These are phyloP conservation scores for Aspidiotus destructor DNA, from an alignment of 2,888 invertebrate genomes.

Conservation along the genomic window DNA sequence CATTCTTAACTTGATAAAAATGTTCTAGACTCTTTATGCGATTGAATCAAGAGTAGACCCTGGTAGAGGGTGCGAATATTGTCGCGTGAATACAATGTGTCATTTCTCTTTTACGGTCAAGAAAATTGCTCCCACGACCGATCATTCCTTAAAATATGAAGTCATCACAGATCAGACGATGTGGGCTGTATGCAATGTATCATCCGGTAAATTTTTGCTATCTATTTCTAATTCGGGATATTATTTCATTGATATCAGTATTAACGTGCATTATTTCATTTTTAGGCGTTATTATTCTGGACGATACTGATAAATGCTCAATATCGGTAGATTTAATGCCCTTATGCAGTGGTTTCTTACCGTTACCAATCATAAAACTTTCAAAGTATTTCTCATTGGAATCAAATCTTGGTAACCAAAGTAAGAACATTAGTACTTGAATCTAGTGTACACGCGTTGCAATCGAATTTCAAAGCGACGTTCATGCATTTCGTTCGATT, in stretches of 20 bases:
- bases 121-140: constrained; percentile 42
- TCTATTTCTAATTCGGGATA: background rate
- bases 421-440: no score
- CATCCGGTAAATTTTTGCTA: constrained; percentile 17
- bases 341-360: constrained; percentile 77
- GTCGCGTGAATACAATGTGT: constrained; percentile 80
- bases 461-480: background rate
- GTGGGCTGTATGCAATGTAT: constrained; percentile 68
- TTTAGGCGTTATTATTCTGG: constrained; percentile 58
- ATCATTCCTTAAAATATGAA: constrained; percentile 74
- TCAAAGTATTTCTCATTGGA: constrained; percentile 81
- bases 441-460: background rate
- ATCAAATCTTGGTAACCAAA: constrained; percentile 11
- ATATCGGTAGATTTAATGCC: constrained; percentile 87
- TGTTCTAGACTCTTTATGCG: constrained; percentile 62
- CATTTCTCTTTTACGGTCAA: constrained; percentile 65
- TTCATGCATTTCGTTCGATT: background rate
- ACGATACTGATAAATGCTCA: constrained; percentile 53
- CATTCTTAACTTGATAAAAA: background rate
- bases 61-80: constrained; percentile 69
- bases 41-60: constrained; percentile 70
- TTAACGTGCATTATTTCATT: background rate
- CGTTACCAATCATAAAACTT: constrained; percentile 74
- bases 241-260: background rate
- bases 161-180: constrained; percentile 82